Percentiles rank a stretch among this genome's conserved stretches.
phyloP scores from a whole-genome alignment of 2,113 vertebrate species.

The Galbula dea region DNA sequence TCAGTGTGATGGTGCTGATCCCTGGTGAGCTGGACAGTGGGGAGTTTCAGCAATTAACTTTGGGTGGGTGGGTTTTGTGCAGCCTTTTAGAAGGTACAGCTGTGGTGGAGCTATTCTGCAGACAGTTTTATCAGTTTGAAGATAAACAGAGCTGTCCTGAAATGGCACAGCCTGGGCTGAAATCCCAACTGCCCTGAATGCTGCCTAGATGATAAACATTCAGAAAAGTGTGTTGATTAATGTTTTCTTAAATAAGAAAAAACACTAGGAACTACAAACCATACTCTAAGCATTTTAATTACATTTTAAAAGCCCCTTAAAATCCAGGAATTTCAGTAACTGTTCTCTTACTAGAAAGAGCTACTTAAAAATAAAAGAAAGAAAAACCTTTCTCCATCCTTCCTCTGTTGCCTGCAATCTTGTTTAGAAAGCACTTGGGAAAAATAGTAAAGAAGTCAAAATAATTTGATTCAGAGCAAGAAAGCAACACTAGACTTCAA shows the following conservation, averaged over 20 bases:
- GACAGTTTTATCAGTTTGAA: not conserved
- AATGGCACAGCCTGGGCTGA: not conserved
- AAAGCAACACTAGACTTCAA: not conserved
- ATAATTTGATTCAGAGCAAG: not conserved
- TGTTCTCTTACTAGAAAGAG: not conserved
- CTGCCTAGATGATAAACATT: not conserved
- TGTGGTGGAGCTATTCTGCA: not conserved
- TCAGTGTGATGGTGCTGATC: fast-evolving
- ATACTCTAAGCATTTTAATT: not conserved
- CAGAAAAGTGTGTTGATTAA: not conserved
- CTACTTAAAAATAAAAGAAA: not conserved
- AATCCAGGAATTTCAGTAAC: not conserved
- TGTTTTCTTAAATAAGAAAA: not conserved
- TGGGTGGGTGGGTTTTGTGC: not conserved
- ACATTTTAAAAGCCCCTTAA: not conserved
- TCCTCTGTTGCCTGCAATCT: not conserved
- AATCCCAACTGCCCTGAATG: not conserved
- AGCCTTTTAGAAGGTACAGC: not conserved
- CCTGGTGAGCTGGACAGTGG: not conserved
- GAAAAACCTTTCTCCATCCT: not conserved
- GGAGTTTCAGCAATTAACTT: not conserved
- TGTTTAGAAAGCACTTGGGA: not conserved
- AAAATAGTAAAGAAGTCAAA: not conserved
- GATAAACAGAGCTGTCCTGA: not conserved
- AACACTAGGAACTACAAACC: not conserved